Evolutionary conservation across 37 sponge, comb jelly and placozoan genomes (phyloP).

Genomic region (Ianthella basta): DNA sequence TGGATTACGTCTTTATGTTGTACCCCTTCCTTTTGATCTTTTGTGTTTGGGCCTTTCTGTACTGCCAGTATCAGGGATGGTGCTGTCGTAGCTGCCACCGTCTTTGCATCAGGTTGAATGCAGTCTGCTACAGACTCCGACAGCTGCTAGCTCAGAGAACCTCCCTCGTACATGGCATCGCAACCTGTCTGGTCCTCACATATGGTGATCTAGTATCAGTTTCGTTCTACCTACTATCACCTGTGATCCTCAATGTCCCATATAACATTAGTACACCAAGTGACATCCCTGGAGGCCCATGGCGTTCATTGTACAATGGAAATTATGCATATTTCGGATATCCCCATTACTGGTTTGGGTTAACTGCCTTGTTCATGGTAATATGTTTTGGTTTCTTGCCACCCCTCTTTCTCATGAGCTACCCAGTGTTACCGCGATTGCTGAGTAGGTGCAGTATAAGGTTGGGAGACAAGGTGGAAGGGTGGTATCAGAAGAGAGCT

Average conservation of each 20-base stretch:
- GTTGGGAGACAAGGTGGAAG: not conserved
- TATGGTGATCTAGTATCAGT: not conserved
- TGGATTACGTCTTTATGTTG: conserved; percentile 50
- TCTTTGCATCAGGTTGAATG: not conserved
- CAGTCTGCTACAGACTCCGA: not conserved
- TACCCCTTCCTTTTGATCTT: conserved; percentile 45
- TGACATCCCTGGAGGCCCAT: too few species aligned
- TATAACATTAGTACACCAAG: not conserved
- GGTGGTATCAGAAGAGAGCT: not conserved
- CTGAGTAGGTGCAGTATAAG: not conserved
- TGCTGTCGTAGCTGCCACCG: not conserved
- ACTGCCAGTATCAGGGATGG: conserved; percentile 12
- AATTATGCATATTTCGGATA: conserved; percentile 7
- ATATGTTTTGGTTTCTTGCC: not conserved
- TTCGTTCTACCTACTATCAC: not conserved
- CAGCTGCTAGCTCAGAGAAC: not conserved
- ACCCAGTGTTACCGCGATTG: not conserved
- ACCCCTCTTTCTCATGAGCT: conserved; percentile 3
- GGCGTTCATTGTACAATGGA: not conserved
- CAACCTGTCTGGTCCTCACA: conserved; percentile 6
- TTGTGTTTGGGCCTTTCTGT: not conserved
- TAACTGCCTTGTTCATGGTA: not conserved
- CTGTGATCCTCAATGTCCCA: not conserved
- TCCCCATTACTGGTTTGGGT: not conserved
- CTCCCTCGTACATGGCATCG: not conserved